Conservation (phyloP, 2,888 invertebrate genomes). For the Metalampra italica region DNA sequence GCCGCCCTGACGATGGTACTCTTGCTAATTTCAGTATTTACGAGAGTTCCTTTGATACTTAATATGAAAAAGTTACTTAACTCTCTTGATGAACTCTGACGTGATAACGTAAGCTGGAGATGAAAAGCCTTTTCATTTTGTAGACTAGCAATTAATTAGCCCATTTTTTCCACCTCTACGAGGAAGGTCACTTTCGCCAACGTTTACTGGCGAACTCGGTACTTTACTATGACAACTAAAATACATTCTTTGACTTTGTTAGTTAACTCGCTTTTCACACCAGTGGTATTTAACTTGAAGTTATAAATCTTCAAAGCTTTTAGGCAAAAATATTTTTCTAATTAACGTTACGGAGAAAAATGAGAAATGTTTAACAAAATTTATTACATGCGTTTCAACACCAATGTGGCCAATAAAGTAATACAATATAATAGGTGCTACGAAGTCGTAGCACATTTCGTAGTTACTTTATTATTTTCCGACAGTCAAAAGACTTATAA, state of each 20-base stretch:
- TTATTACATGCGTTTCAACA: not conserved
- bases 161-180: not conserved
- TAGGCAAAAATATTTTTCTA: no score
- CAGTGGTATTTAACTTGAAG: no score
- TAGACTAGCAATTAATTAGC: slow-evolving; percentile 25
- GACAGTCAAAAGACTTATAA: no score
- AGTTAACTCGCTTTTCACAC: no score
- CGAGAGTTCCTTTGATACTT: slow-evolving; percentile 58
- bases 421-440: not conserved
- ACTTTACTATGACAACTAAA: no score
- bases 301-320: no score
- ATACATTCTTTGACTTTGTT: no score
- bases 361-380: not conserved
- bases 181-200: not conserved
- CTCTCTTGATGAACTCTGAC: slow-evolving; percentile 14
- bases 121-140: slow-evolving; percentile 15
- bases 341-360: no score
- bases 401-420: not conserved
- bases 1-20: slow-evolving; percentile 53
- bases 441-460: not conserved
- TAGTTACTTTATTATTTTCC: not conserved
- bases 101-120: not conserved
- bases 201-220: no score
- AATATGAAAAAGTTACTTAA: slow-evolving; percentile 61
- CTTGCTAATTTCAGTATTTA: slow-evolving; percentile 68